Base-by-base conservation (phyloP, 1,140 invertebrate genomes). In the Homarus americanus region DNA sequence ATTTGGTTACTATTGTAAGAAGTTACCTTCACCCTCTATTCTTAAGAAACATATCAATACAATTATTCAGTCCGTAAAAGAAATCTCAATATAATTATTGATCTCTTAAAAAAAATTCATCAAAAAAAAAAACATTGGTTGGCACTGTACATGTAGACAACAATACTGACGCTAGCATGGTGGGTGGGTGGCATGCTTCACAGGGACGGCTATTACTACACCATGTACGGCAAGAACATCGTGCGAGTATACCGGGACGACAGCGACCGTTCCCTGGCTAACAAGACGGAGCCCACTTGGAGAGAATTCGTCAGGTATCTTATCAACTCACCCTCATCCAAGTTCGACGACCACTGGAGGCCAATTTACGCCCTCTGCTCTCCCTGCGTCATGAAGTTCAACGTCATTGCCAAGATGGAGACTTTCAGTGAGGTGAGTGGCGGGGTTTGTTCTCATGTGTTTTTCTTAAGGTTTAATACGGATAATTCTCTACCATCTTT, bases 171-270 rank as follows among this genome's bases (percentile, higher is more conserved):
- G n/a, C n/a, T n/a, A n/a, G n/a, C n/a, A n/a, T n/a, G 92, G 92
- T 90, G 58, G 24, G 66, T 63, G 9, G 2, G 20, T 36, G 17
- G 32, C 44, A 17, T 36, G 58, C 49, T 79, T 58, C 0, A 32
- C 91, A 92, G 91, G 49, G 73, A 92, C 41, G 91, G 91, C 24
- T 92, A 92, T 72, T 92, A 92, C 86, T 73, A 92, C 91, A 92
- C 87, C 20, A 72, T 92, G 69, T 92, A 92, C 86, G 91, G 91
- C 58, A 87, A 89, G 53, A 72, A 44, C 80, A 92, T 92, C 82
- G 91, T 92, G 0, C 49, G 84, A 20, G 86, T 89, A 24, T 89
- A 92, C 58, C 32, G 91, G 24, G 83, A 85, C 36, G 69, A 79
- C 9, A 17, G 53, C 0, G 86, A 89, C 49, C 79, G 66, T 34